A percentile compares a stretch with the other conserved stretches of the same genome.
Evolutionary conservation across 2,888 invertebrate genomes (phyloP).

Genomic region (Molanna angustata): DNA sequence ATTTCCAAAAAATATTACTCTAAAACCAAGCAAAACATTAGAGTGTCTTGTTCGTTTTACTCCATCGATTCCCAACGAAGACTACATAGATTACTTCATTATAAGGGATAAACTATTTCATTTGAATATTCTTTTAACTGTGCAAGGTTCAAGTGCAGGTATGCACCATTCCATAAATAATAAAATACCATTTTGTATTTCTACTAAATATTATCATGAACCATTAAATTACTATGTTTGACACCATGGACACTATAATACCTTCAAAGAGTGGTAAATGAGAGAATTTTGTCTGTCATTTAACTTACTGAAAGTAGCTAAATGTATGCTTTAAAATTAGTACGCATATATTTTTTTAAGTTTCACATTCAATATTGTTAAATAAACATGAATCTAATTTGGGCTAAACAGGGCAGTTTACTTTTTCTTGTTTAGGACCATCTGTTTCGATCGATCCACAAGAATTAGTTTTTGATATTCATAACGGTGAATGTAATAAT

Average conservation of each 20-base stretch:
- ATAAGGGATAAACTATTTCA: constrained; percentile 42
- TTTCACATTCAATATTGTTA: too few species aligned
- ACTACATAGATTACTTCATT: constrained; percentile 48
- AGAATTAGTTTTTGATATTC: constrained; percentile 1
- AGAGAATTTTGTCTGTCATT: too few species aligned
- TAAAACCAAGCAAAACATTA: constrained; percentile 36
- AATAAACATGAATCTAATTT: too few species aligned
- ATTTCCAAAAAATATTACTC: constrained; percentile 8
- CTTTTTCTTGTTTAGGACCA: constrained; percentile 6
- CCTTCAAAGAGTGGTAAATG: too few species aligned
- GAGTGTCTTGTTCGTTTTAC: constrained; percentile 42
- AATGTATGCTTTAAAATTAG: too few species aligned
- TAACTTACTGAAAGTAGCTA: too few species aligned
- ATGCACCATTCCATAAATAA: neutral
- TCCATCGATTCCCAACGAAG: constrained; percentile 44
- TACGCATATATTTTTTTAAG: too few species aligned
- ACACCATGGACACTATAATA: too few species aligned
- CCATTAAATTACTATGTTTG: too few species aligned
- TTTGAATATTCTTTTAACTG: neutral
- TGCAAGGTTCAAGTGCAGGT: constrained; percentile 16
- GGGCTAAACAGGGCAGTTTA: neutral
- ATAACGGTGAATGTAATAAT: constrained; percentile 42
- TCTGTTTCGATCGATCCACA: neutral
- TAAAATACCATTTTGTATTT: too few species aligned
- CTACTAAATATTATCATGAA: too few species aligned